phyloP scores from a whole-genome alignment of 2,113 vertebrate genomes.

The Megaceryle maxima region DNA sequence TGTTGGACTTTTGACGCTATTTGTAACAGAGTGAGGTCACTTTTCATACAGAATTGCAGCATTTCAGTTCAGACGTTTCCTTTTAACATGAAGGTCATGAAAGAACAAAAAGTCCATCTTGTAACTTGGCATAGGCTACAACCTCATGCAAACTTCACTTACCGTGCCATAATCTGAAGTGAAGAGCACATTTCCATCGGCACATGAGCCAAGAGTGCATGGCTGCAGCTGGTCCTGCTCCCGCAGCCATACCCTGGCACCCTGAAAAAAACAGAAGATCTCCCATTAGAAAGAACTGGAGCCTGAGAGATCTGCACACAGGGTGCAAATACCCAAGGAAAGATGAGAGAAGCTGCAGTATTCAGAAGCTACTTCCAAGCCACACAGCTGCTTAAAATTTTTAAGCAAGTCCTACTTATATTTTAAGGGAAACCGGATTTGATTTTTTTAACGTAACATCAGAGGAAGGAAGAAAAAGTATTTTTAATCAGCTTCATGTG shows the following conservation, averaged over 20 bases:
- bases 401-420: not conserved
- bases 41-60: not conserved
- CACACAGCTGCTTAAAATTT: not conserved
- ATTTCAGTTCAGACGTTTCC: not conserved
- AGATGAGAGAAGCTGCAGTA: not conserved
- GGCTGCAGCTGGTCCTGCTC: constrained; percentile 85
- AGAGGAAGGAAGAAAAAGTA: not conserved
- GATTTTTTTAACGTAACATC: not conserved
- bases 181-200: constrained; percentile 75
- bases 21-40: not conserved
- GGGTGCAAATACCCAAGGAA: not conserved
- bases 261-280: constrained; percentile 72
- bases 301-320: not conserved
- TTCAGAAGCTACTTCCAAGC: not conserved
- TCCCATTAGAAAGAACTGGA: not conserved
- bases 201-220: constrained; percentile 78
- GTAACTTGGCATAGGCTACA: not conserved
- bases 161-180: constrained; percentile 85
- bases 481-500: not conserved
- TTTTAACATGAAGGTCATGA: not conserved
- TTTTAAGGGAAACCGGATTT: not conserved
- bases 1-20: not conserved
- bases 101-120: not conserved
- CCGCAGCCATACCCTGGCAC: constrained; percentile 83
- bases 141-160: constrained; percentile 44